A percentile compares a stretch with the other conserved stretches of the same genome.
Evolutionary conservation across 92 coral and sea anemone genomes (phyloP).

Genomic region (Epizoanthus scotinus): DNA sequence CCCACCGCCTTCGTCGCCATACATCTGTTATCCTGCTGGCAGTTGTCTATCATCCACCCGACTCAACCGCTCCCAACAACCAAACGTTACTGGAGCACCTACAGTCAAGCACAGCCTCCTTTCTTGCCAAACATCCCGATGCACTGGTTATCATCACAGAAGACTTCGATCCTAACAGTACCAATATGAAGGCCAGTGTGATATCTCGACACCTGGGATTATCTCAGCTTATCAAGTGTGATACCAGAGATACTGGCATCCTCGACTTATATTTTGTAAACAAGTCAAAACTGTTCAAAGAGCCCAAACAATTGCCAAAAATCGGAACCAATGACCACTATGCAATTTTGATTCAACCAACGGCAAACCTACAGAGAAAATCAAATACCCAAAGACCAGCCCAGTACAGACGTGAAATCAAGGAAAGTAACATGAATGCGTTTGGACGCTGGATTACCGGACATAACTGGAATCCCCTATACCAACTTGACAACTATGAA

Average conservation of each 20-base stretch:
- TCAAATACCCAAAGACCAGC: background rate
- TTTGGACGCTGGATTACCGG: too few relatives aligned
- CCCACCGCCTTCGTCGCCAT: background rate
- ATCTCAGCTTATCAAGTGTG: conserved; percentile 23
- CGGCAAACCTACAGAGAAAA: background rate
- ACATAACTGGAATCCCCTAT: too few relatives aligned
- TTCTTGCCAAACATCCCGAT: conserved; percentile 28
- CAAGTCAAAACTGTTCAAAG: conserved; percentile 35
- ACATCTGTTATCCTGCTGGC: background rate
- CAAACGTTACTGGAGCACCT: background rate
- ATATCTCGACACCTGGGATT: conserved; percentile 13
- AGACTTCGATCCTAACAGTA: conserved; percentile 28
- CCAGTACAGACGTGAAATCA: too few relatives aligned
- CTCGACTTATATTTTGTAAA: conserved; percentile 24
- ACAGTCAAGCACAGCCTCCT: conserved; percentile 8
- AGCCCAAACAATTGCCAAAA: conserved; percentile 38
- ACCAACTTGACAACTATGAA: too few relatives aligned
- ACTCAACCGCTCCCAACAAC: background rate
- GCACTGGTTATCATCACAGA: conserved; percentile 4
- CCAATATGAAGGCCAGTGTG: background rate
- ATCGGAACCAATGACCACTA: conserved; percentile 40
- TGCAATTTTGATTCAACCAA: background rate
- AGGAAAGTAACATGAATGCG: too few relatives aligned
- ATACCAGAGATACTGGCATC: conserved; percentile 13
- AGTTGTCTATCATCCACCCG: conserved; percentile 5